These are phyloP conservation scores for Myrmophylax atrothorax DNA, from an alignment of 2,113 vertebrate genomes.

Conservation along the genomic window DNA sequence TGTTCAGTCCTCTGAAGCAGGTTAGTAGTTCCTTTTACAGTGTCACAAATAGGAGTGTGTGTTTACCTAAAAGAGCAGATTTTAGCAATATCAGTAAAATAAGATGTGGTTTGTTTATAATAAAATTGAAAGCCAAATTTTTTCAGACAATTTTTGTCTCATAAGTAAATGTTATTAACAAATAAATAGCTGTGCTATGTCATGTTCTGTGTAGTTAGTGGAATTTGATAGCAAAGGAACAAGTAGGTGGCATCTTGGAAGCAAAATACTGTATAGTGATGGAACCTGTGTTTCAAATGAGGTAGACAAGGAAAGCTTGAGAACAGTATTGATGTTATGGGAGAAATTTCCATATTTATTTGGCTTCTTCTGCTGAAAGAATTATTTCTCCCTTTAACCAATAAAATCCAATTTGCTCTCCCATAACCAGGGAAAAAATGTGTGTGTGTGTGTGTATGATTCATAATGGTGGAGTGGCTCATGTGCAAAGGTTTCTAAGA, in stretches of 20 bases:
- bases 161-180: neutral
- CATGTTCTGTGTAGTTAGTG: neutral
- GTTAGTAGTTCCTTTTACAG: slow-evolving; percentile 39
- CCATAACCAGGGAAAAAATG: neutral
- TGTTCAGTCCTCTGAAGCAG: slow-evolving; percentile 35
- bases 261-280: neutral
- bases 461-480: neutral
- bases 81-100: neutral
- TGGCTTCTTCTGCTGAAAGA: neutral
- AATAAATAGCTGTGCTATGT: neutral
- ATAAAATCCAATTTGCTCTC: neutral
- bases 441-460: neutral
- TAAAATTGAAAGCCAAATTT: neutral
- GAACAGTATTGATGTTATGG: neutral
- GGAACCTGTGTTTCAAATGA: neutral
- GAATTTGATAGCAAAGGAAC: neutral
- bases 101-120: neutral
- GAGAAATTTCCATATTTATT: neutral
- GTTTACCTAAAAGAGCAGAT: neutral
- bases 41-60: neutral
- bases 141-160: neutral
- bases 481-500: neutral
- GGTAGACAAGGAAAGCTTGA: neutral
- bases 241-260: neutral
- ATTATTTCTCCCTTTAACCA: neutral